A percentile compares a stretch with the other conserved stretches of the same genome.
Conservation (phyloP, 2,113 vertebrate species). For the Salminus brasiliensis region DNA sequence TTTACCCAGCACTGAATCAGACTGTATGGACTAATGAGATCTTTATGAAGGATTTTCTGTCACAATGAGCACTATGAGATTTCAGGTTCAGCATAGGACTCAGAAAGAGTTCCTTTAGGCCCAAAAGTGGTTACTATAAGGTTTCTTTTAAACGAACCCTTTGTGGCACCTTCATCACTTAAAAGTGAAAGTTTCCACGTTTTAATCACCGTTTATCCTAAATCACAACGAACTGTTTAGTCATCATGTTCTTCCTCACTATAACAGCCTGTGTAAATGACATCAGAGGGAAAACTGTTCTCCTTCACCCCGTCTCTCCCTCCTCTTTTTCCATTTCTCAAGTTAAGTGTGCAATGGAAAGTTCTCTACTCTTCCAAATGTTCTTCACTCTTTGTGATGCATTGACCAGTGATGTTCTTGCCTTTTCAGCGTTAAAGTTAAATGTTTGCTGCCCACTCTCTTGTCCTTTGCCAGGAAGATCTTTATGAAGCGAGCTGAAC, state of each 20-base stretch:
- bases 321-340: background rate
- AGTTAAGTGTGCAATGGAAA: slow-evolving; percentile 23
- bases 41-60: no score
- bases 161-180: no score
- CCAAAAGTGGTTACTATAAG: no score
- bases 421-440: background rate
- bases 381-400: background rate
- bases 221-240: background rate
- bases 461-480: background rate
- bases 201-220: background rate
- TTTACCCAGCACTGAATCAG: no score
- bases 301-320: background rate
- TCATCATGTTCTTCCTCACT: background rate
- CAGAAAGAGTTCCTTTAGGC: no score
- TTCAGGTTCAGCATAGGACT: no score
- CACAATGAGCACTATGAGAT: no score
- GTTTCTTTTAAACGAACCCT: no score
- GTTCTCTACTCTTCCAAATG: slow-evolving; percentile 17
- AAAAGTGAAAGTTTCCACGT: no score
- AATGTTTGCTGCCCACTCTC: background rate
- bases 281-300: background rate
- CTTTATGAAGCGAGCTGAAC: background rate
- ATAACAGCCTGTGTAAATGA: slow-evolving; percentile 22
- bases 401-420: background rate
- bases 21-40: no score